Conservation (phyloP, 2,113 vertebrate species). For the Indri indri region DNA sequence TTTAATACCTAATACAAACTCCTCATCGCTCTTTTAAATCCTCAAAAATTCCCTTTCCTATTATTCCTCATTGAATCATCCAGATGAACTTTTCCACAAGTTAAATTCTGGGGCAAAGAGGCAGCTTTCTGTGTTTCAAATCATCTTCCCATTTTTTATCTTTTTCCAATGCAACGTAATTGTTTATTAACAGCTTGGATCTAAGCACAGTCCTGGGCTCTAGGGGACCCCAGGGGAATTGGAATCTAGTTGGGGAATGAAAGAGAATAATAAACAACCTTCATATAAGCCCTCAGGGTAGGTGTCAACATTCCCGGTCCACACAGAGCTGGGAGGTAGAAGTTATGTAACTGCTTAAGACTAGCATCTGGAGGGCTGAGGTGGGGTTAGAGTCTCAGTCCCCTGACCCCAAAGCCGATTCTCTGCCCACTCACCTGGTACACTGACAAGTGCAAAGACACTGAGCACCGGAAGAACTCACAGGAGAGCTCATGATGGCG, state of each 20-base stretch:
- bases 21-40: background rate
- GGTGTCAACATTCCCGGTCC: fast-evolving
- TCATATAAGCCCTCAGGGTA: background rate
- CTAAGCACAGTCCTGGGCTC: background rate
- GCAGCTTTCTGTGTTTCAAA: background rate
- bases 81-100: conserved; percentile 9
- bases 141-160: background rate
- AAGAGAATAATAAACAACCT: background rate
- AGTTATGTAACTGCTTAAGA: background rate
- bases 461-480: background rate
- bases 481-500: background rate
- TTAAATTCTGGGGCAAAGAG: background rate
- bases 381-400: background rate
- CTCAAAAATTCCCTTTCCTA: background rate
- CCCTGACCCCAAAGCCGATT: background rate
- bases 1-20: conserved; percentile 3
- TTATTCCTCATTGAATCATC: background rate
- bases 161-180: background rate
- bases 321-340: background rate
- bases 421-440: background rate
- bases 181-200: background rate
- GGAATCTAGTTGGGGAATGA: background rate
- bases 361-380: background rate
- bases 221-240: background rate
- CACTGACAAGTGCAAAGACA: background rate